Percentiles rank a stretch among this genome's conserved stretches.
Evolutionary conservation across 2,797 vertebrate genomes (phyloP).

Genomic region (Chiloscyllium punctatum): DNA sequence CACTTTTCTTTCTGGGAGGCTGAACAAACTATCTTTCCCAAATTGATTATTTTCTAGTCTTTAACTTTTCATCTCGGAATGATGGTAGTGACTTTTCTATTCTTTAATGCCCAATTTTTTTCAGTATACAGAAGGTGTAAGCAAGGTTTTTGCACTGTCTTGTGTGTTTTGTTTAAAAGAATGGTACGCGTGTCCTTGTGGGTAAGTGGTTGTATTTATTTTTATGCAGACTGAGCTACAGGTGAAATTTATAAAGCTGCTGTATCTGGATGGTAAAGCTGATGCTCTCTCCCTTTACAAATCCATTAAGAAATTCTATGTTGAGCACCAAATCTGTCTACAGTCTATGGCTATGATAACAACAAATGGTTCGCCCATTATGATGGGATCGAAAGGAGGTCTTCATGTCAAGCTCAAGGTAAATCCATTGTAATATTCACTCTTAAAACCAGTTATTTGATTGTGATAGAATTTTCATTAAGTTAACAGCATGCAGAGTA

Average conservation of each 20-base stretch:
- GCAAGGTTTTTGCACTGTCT: background rate
- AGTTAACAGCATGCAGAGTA: background rate
- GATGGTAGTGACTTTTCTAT: background rate
- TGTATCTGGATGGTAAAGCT: constrained; percentile 37
- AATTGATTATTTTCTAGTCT: background rate
- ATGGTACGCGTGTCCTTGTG: background rate
- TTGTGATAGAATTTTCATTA: background rate
- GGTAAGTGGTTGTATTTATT: constrained; percentile 25
- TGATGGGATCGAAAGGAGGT: constrained; percentile 35
- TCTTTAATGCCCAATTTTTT: background rate
- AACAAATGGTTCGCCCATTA: constrained; percentile 35
- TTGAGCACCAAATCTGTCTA: constrained; percentile 34
- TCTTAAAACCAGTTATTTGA: background rate
- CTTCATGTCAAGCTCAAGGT: constrained; percentile 37
- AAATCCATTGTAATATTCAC: background rate
- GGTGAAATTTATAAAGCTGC: constrained; percentile 38
- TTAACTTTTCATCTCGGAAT: background rate
- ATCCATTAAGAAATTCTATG: constrained; percentile 38
- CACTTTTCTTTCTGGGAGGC: background rate
- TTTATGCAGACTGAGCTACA: constrained; percentile 31
- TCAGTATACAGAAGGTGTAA: background rate
- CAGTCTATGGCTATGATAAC: constrained; percentile 36
- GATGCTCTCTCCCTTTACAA: constrained; percentile 34
- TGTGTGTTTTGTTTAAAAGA: background rate
- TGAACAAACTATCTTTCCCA: background rate